Base-by-base conservation (phyloP, 1,140 invertebrate genomes). In the Meloidogyne floridensis region DNA sequence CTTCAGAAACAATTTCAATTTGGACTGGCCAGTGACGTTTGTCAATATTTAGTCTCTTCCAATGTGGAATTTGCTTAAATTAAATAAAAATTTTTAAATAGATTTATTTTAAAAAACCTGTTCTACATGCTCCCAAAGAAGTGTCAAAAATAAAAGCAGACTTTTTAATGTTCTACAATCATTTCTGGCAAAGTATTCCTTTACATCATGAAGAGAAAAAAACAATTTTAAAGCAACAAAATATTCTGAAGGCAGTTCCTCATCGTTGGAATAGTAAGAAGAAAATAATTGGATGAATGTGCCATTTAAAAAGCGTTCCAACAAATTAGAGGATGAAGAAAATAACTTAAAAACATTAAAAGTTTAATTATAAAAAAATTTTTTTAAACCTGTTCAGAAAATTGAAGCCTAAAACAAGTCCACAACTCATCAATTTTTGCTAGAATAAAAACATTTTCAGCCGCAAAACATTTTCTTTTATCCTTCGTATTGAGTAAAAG, bases 121-220 rank as follows among this genome's bases (percentile, higher is more conserved):
- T 75, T 83, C 82, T 43, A 84, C 18, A 42, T 82, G 59, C 11
- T 86, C 85, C 79, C 82, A 77, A 8, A 84, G 13, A 20, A 82
- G 43, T 9, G 51, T 20, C 15, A 85, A 42, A 81, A 87, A 85
- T 56, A 75, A 73, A 18, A 73, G 80, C 18, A 85, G 65, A 87
- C 86, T 83, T 75, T 84, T 75, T 32, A 85, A 47, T 20, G 75
- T 75, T 15, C 70, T 32, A 15, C 80, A 84, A 70, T 87, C 84
- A 74, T 87, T 87, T 47, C 84, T 74, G 7, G 78, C 20, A 51
- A n/a, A 71, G 13, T 59, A 53, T n/a, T 73, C 59, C 5, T 54
- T 65, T 8, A 83, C 72, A 43, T n/a, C 32, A 47, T 54, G 82
- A 18, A 78, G 47, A 13, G 71, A 76, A 69, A 83, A 83, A 72